Evolutionary conservation across 2,797 vertebrate species (phyloP).

Genomic region (Notolabrus celidotus): DNA sequence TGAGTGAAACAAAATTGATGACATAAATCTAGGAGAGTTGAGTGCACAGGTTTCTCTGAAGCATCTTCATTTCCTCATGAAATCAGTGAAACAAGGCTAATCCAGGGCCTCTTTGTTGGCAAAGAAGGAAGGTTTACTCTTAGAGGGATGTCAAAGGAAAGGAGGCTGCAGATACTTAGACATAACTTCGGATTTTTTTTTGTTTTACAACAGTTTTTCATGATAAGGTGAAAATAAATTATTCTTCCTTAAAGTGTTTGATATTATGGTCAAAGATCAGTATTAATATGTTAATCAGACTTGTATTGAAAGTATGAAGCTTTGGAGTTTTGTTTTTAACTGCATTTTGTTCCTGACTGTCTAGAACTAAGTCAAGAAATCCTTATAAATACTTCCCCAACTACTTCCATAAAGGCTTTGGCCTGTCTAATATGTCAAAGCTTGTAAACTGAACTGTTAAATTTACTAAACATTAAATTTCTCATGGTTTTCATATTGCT

Average conservation of each 20-base stretch:
- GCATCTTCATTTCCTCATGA: not conserved
- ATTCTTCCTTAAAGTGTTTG: too few species aligned
- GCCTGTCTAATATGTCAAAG: not conserved
- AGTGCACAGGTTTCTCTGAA: not conserved
- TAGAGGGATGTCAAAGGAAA: too few species aligned
- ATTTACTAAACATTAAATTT: slow-evolving; percentile 5
- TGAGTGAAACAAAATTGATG: not conserved
- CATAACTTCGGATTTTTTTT: too few species aligned
- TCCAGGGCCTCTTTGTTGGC: not conserved
- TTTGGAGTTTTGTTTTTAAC: too few species aligned
- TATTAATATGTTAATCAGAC: too few species aligned
- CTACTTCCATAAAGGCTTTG: slow-evolving; percentile 12
- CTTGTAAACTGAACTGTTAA: slow-evolving; percentile 27
- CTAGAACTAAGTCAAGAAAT: too few species aligned
- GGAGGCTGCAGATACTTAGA: too few species aligned
- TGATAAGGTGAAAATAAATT: too few species aligned
- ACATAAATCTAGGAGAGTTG: not conserved
- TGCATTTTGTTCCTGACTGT: too few species aligned
- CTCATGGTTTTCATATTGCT: slow-evolving; percentile 13
- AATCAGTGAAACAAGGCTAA: not conserved
- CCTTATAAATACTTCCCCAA: not conserved
- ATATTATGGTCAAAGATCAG: too few species aligned
- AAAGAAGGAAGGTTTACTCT: not conserved
- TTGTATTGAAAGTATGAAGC: too few species aligned
- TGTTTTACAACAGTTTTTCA: too few species aligned